Base-by-base conservation (phyloP, 2,113 vertebrate genomes). In the Hippocampus barbouri region DNA sequence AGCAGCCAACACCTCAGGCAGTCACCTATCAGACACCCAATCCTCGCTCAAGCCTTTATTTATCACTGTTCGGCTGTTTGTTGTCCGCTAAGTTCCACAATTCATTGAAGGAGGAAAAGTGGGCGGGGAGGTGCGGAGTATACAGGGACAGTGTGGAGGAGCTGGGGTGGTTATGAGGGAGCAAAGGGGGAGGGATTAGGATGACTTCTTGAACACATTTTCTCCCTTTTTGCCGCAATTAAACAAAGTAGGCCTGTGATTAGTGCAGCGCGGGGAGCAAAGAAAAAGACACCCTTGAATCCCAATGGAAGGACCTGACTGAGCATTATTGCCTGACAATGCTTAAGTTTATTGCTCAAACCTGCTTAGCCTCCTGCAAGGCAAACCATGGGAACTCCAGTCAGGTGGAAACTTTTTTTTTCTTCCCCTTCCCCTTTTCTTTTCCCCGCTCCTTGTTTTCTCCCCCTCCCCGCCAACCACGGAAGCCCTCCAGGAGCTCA, bases 211-310 rank as follows among this genome's bases (percentile, higher is more conserved):
- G 96, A 97, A 96, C 95, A 96, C 95, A 95, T 96, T 97, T 92
- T 97, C 94, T 96, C 82, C 94, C 94, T 95, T 92, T 65, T 96
- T 95, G 94, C 94, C 92, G 95, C 95, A 98, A 98, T 98, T 98
- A 98, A 97, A 98, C 95, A 97, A 96, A 99, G 95, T 97, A 93
- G 93, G 94, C 92, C 95, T 96, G 96, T 97, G 96, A 99, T 98
- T 99, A 99, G 96, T 95, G 95, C 96, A 95, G 96, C 91, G 86
- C 94, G 93, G 95, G 94, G 94, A 95, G 95, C 93, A 91, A 93
- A 95, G 96, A 97, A 97, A 98, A 95, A 96, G 95, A 96, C 95
- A 98, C 96, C 95, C 96, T 99, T 97, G 96, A 98, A 96, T 98
- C 94, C 94, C 95, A 99, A 97, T 95, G 94, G 94, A 92, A 93